These are phyloP conservation scores for Dilophus febrilis DNA, from an alignment of 2,888 invertebrate genomes.

Conservation along the genomic window DNA sequence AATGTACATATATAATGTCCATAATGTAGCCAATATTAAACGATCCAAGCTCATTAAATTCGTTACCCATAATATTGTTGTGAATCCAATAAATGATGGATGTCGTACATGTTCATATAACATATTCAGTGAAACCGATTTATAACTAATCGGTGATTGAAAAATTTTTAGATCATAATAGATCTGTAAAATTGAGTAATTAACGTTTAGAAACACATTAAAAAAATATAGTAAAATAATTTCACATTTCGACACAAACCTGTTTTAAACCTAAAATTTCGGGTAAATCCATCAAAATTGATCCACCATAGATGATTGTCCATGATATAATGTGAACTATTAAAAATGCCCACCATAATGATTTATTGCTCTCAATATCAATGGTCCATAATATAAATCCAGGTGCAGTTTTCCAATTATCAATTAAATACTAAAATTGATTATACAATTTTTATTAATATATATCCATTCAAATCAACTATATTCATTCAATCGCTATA, in stretches of 20 bases:
- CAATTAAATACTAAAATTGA: constrained; percentile 30
- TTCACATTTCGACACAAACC: constrained; percentile 14
- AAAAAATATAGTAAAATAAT: too few relatives aligned
- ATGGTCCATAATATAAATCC: constrained; percentile 37
- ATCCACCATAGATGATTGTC: constrained; percentile 40
- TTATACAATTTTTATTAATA: constrained; percentile 11
- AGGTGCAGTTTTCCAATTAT: constrained; percentile 34
- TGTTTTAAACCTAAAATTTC: constrained; percentile 44
- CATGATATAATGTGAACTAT: constrained; percentile 35
- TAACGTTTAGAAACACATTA: too few relatives aligned
- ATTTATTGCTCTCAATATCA: constrained; percentile 28
- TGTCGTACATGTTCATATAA: constrained; percentile 41
- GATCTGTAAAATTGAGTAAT: neutral
- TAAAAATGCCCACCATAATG: constrained; percentile 33
- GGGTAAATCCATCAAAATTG: constrained; percentile 41
- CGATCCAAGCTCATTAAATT: constrained; percentile 45
- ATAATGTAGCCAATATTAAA: constrained; percentile 32
- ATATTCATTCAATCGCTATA: neutral
- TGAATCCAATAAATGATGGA: constrained; percentile 41
- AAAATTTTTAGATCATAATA: constrained; percentile 37
- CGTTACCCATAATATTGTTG: constrained; percentile 37
- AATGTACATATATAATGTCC: constrained; percentile 39
- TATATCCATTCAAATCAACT: constrained; percentile 16
- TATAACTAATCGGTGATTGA: constrained; percentile 34
- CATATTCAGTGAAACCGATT: constrained; percentile 34